Conservation (phyloP, 2,113 vertebrate species). For the Xiphorhynchus elegans region DNA sequence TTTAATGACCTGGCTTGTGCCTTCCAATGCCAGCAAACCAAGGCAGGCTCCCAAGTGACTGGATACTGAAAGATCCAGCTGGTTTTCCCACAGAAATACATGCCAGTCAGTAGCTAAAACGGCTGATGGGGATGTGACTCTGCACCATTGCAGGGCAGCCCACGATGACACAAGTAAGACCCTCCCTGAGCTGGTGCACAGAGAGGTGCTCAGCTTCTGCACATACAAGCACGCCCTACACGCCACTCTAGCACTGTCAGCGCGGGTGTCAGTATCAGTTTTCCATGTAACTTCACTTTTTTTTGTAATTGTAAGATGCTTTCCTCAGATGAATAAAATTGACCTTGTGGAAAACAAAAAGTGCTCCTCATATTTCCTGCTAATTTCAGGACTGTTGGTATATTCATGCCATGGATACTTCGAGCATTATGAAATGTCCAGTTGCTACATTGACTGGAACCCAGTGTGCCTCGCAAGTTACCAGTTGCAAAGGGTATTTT, state of each 20-base stretch:
- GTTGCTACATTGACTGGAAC: background rate
- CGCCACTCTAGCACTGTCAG: background rate
- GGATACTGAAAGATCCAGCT: background rate
- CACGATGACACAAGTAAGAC: background rate
- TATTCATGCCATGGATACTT: background rate
- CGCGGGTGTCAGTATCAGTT: rapidly evolving
- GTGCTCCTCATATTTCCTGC: background rate
- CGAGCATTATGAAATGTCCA: background rate
- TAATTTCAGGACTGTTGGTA: background rate
- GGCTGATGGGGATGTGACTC: rapidly evolving
- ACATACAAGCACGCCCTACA: rapidly evolving
- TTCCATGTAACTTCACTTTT: background rate
- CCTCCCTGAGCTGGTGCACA: rapidly evolving
- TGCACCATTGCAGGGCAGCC: rapidly evolving
- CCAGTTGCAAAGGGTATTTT: slow-evolving; percentile 42
- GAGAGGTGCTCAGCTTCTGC: background rate
- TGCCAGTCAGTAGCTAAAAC: background rate
- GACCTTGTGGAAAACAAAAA: slow-evolving; percentile 7
- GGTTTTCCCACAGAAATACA: background rate
- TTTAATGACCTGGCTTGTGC: background rate
- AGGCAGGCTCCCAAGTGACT: background rate
- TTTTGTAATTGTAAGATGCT: background rate
- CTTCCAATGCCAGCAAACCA: background rate
- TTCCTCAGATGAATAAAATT: slow-evolving; percentile 35
- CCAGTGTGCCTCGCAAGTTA: slow-evolving; percentile 7